phyloP scores from a whole-genome alignment of 2,797 vertebrate species.

The Odontamblyopus lacepedii region DNA sequence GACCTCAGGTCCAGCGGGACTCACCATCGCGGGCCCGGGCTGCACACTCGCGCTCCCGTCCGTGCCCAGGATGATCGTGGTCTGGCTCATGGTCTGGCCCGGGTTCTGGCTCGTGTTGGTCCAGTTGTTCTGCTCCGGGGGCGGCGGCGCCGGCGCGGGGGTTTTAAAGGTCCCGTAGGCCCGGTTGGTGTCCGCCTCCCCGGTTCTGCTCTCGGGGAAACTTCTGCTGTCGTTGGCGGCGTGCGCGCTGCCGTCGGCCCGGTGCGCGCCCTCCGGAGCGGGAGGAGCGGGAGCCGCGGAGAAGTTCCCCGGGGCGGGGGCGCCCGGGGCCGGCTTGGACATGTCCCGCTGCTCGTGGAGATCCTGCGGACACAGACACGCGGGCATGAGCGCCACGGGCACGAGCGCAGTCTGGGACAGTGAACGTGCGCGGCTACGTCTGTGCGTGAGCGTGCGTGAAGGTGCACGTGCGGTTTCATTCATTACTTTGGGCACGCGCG shows the following conservation, averaged over 20 bases:
- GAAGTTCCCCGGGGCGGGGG: background rate
- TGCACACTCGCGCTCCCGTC: conserved; percentile 94
- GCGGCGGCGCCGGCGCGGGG: conserved; percentile 57
- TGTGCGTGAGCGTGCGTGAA: background rate
- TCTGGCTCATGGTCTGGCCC: conserved; percentile 83
- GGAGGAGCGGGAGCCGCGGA: conserved; percentile 55
- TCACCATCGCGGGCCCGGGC: conserved; percentile 61
- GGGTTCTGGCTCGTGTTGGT: conserved; percentile 87
- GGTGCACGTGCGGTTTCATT: background rate
- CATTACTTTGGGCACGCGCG: background rate
- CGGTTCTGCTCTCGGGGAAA: conserved; percentile 77
- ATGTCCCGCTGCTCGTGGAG: conserved; percentile 11
- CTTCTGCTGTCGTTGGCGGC: conserved; percentile 77
- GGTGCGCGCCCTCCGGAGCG: conserved; percentile 25
- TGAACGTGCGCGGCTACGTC: background rate
- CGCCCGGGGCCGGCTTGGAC: conserved; percentile 1
- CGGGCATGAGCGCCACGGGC: too few species aligned
- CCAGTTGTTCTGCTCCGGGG: conserved; percentile 89
- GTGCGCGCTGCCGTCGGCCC: conserved; percentile 30
- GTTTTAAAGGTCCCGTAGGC: conserved; percentile 87
- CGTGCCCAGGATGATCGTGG: conserved; percentile 91
- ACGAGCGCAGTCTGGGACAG: background rate
- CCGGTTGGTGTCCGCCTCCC: conserved; percentile 80
- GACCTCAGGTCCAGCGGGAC: background rate
- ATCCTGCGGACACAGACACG: conserved; percentile 1